These are phyloP conservation scores for Ornithorhynchus anatinus DNA, from an alignment of 2,113 vertebrate genomes.

Conservation along the genomic window DNA sequence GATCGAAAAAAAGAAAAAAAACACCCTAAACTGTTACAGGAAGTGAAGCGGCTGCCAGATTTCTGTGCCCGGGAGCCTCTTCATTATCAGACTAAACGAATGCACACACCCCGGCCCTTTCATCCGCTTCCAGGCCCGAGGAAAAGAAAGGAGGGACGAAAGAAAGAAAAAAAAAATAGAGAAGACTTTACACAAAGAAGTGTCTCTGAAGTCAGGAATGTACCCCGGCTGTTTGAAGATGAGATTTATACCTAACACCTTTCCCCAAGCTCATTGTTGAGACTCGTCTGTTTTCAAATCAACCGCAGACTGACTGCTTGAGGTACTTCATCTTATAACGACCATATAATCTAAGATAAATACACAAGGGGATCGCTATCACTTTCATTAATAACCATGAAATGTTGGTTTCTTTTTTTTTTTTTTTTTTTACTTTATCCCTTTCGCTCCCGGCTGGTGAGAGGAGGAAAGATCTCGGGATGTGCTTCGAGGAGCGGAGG, in stretches of 20 bases:
- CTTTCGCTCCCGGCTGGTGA: too few relatives aligned
- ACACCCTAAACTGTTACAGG: conserved; percentile 77
- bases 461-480: background rate
- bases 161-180: conserved; percentile 14
- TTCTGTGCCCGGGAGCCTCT: conserved; percentile 76
- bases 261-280: conserved; percentile 79
- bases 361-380: conserved; percentile 77
- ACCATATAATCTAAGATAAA: conserved; percentile 87
- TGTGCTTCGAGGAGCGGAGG: background rate
- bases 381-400: conserved; percentile 71
- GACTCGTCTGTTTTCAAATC: conserved; percentile 90
- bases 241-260: conserved; percentile 82
- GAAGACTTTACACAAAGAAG: conserved; percentile 71
- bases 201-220: conserved; percentile 86
- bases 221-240: conserved; percentile 77
- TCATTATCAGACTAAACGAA: conserved; percentile 89
- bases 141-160: conserved; percentile 63
- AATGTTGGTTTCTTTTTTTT: conserved; percentile 12
- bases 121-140: conserved; percentile 80
- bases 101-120: conserved; percentile 77
- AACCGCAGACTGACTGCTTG: conserved; percentile 82
- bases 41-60: conserved; percentile 87
- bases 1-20: conserved; percentile 57
- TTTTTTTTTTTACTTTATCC: too few relatives aligned
- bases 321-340: conserved; percentile 85